phyloP scores from a whole-genome alignment of 2,888 invertebrate species.

The Stramonita haemastoma region DNA sequence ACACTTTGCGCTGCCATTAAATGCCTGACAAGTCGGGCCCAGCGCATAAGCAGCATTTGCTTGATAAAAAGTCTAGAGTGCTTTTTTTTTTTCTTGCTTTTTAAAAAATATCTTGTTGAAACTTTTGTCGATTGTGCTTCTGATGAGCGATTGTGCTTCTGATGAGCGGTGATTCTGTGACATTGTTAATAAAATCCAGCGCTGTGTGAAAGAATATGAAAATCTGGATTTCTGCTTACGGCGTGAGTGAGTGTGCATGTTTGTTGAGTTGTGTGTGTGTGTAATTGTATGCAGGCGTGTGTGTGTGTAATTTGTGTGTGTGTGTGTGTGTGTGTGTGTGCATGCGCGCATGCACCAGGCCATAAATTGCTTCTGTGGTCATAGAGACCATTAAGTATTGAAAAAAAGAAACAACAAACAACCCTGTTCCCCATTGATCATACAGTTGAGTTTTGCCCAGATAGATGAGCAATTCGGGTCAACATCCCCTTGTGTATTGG shows the following conservation, averaged over 20 bases:
- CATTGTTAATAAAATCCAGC: constrained; percentile 4
- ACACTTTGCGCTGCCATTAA: background rate
- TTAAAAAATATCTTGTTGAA: background rate
- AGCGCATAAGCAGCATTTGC: background rate
- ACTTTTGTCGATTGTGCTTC: background rate
- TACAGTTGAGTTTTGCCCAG: background rate
- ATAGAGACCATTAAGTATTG: too few species aligned
- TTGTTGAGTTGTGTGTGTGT: too few species aligned
- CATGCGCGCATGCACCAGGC: too few species aligned
- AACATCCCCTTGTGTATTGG: too few species aligned
- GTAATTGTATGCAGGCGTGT: too few species aligned
- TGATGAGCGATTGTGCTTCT: background rate
- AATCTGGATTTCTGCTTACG: background rate
- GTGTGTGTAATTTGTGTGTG: too few species aligned
- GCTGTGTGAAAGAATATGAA: background rate
- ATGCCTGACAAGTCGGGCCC: too few species aligned
- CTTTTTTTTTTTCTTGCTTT: too few species aligned
- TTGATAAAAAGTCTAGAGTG: background rate
- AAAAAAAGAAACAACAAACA: background rate
- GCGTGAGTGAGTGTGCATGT: too few species aligned
- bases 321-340: too few species aligned
- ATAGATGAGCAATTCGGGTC: too few species aligned
- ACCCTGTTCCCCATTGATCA: background rate
- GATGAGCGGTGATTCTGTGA: background rate
- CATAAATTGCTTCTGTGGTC: too few species aligned